Evolutionary conservation across 2,888 invertebrate species (phyloP).

Genomic region (Philopedon plagiatum): DNA sequence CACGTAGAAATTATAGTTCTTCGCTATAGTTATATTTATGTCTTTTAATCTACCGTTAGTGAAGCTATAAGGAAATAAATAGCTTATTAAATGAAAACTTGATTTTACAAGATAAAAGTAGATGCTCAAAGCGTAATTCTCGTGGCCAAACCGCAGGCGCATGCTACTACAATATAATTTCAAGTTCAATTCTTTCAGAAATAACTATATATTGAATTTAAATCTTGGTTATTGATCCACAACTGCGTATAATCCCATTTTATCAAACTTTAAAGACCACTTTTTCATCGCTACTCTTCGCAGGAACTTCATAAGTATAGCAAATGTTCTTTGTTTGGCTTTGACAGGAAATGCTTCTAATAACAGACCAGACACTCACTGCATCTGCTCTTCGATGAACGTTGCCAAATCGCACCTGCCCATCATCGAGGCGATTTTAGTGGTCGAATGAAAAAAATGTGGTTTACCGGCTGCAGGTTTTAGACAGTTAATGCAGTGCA

Average conservation of each 20-base stretch:
- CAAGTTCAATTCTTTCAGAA: too few species aligned
- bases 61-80: too few species aligned
- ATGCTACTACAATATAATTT: too few species aligned
- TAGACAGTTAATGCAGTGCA: too few species aligned
- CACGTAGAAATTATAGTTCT: too few species aligned
- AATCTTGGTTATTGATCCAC: neutral
- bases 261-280: neutral
- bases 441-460: neutral
- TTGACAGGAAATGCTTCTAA: conserved; percentile 37
- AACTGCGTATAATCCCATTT: neutral
- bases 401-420: conserved; percentile 28
- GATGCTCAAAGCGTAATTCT: too few species aligned
- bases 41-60: too few species aligned
- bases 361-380: conserved; percentile 13
- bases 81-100: too few species aligned
- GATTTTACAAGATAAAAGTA: too few species aligned
- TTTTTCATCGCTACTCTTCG: conserved; percentile 6
- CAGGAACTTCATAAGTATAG: conserved; percentile 4
- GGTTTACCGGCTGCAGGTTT: conserved; percentile 10
- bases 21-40: too few species aligned
- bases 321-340: conserved; percentile 15
- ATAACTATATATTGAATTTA: neutral
- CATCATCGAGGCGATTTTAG: neutral
- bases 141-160: too few species aligned
- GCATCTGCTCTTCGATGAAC: conserved; percentile 21